Evolutionary conservation across 2,888 invertebrate species (phyloP).

Genomic region (Digitonthophagus gazella): DNA sequence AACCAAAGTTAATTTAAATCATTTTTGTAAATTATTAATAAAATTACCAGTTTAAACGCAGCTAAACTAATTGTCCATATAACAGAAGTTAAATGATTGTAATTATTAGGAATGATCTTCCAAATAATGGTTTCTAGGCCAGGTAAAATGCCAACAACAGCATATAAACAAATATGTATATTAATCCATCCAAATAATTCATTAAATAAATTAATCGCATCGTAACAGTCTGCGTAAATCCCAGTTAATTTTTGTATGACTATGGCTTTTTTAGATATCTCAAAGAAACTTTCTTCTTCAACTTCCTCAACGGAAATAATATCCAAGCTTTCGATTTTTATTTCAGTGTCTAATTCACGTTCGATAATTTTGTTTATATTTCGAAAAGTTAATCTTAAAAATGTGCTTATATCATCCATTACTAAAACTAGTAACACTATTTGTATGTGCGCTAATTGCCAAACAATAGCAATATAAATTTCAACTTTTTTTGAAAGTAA

Average conservation of each 20-base stretch:
- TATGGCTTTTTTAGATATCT: background rate
- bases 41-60: background rate
- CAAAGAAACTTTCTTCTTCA: background rate
- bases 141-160: background rate
- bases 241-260: background rate
- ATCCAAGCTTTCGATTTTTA: background rate
- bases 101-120: background rate
- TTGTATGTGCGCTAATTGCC: background rate
- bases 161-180: background rate
- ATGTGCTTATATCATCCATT: background rate
- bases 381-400: background rate
- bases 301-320: background rate
- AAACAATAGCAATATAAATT: background rate
- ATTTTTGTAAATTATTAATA: background rate
- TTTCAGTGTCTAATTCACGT: background rate
- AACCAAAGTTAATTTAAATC: background rate
- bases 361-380: background rate
- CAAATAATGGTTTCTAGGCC: background rate
- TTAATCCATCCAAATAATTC: background rate
- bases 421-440: background rate
- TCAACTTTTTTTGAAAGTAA: background rate
- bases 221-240: background rate
- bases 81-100: background rate
- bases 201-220: background rate
- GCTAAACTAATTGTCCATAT: background rate